phyloP scores from a whole-genome alignment of 2,797 vertebrate species.

The Malurus splendens region DNA sequence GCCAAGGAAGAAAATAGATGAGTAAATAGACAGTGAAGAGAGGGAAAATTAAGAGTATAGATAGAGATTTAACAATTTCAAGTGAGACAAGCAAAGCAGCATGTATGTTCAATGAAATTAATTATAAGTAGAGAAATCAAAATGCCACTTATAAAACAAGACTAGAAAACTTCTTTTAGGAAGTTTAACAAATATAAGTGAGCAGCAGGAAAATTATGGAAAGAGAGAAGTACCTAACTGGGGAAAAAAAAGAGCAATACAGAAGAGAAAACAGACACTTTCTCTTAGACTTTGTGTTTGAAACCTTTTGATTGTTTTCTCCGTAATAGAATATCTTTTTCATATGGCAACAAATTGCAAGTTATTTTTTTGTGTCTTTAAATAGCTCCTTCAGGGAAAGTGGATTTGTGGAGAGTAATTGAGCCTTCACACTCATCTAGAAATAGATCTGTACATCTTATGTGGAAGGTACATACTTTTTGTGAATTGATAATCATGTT shows the following conservation, averaged over 20 bases:
- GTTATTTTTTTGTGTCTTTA: background rate
- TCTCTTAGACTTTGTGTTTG: background rate
- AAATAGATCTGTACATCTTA: conserved; percentile 55
- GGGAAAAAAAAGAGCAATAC: background rate
- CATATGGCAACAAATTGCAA: background rate
- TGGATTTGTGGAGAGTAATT: conserved; percentile 73
- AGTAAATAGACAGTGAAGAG: background rate
- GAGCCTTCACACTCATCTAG: background rate
- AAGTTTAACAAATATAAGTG: background rate
- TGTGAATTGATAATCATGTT: background rate
- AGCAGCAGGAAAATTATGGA: background rate
- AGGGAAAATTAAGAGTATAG: background rate
- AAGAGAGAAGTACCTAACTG: background rate
- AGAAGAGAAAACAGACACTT: background rate
- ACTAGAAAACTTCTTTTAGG: background rate
- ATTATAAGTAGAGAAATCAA: background rate
- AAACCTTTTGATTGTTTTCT: background rate
- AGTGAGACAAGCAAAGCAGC: background rate
- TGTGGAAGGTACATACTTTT: conserved; percentile 68
- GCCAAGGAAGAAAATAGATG: background rate
- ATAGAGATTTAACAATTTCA: background rate
- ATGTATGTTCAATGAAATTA: background rate
- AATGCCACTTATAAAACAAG: background rate
- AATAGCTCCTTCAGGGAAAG: conserved; percentile 51
- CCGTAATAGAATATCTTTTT: background rate